Evolutionary conservation across 1,140 invertebrate genomes (phyloP), one percentile per base, ranked within the genome.

Genomic region (Anagrus nilaparvatae): DNA sequence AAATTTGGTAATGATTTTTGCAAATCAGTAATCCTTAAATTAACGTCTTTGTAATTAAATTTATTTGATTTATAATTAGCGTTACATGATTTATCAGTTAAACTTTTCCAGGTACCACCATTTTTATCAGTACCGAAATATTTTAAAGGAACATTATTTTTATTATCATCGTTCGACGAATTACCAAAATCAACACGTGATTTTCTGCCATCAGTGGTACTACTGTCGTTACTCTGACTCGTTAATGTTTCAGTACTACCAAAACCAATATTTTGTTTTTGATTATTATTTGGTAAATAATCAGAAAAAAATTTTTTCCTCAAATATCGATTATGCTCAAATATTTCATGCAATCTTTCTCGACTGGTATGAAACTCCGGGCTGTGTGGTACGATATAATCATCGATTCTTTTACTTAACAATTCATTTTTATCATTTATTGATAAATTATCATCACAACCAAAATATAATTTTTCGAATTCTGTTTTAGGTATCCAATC

Each of bases 141-240:
- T 7, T 34, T 47, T 12, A 42, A 10, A 4, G 33, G 32, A 2
- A 46, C 18, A 9, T 39, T 3, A 3, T 7, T 9, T 16, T 3
- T 0, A 13, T 48, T 18, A 2, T 32, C 27, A 17, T 51, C 38
- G 16, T 64, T 56, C 1, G 59, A 53, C 1, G 55, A 62, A 16
- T 53, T 56, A 27, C 50, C 58, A 16, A 55, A 53, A 2, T 58
- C 56, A 1, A 43, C 50, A 18, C 56, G 48, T 0, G 62, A 61
- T 31, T 63, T 67, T 4, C 60, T 37, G 0, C 57, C 63, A 25
- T 54, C 61, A 7, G 47, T 50, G 33, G 60, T 65, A 13, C 62
- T 65, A 1, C 63, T 67, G 12, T 65, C 61, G 34, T 68, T 68
- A 39, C 63, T 67, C 29, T 66, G 65, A 25, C 65, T 67, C 6